Conservation (phyloP, 2,113 vertebrate species). For the Miniopterus natalensis region DNA sequence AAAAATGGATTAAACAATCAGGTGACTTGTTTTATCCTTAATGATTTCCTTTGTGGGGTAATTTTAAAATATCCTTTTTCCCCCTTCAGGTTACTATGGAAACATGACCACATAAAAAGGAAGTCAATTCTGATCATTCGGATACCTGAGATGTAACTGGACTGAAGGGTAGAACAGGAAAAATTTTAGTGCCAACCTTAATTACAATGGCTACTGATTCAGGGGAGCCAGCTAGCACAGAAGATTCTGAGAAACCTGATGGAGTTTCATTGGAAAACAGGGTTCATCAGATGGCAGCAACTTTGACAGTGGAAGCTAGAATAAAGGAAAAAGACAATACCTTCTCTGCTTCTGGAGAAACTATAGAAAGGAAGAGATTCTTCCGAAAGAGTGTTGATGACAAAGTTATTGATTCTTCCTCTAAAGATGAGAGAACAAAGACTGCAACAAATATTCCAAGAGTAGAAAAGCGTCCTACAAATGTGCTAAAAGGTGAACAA, state of each 20-base stretch:
- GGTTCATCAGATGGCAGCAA: constrained; percentile 84
- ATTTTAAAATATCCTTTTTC: constrained; percentile 74
- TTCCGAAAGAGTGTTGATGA: constrained; percentile 93
- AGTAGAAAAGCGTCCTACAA: constrained; percentile 67
- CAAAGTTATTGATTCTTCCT: constrained; percentile 72
- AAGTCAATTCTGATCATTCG: constrained; percentile 76
- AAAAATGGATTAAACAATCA: constrained; percentile 74
- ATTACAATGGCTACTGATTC: constrained; percentile 94
- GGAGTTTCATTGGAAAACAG: constrained; percentile 85
- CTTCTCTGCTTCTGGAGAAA: constrained; percentile 83
- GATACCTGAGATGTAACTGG: constrained; percentile 80
- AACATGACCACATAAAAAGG: constrained; percentile 76
- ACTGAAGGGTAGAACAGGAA: constrained; percentile 75
- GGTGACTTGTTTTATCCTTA: constrained; percentile 74
- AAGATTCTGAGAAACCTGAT: constrained; percentile 94
- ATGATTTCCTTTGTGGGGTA: constrained; percentile 78
- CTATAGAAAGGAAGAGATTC: constrained; percentile 92
- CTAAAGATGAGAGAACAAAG: constrained; percentile 79
- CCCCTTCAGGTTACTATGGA: constrained; percentile 82
- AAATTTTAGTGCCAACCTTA: constrained; percentile 72
- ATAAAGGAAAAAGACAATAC: constrained; percentile 77
- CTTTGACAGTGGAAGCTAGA: constrained; percentile 83
- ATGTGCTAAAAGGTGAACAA: constrained; percentile 67
- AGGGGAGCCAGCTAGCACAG: constrained; percentile 93
- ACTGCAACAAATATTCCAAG: constrained; percentile 40